These are phyloP conservation scores for Diplogasteroides magnus DNA, from an alignment of 1,140 invertebrate species.

Conservation along the genomic window DNA sequence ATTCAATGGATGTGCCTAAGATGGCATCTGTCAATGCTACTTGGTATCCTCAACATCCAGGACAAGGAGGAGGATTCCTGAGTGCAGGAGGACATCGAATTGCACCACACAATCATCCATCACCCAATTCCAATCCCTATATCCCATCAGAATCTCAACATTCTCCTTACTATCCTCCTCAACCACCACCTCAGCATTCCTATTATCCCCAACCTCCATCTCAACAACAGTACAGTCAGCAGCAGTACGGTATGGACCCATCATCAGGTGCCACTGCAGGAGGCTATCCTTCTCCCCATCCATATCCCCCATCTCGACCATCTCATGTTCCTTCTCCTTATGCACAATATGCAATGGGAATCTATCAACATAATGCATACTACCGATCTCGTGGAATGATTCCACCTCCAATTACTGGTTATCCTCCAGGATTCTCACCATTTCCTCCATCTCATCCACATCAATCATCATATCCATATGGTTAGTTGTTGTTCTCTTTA, in stretches of 20 bases:
- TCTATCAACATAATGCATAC: not conserved
- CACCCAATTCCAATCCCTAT: too few species aligned
- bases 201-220: not conserved
- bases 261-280: not conserved
- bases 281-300: too few species aligned
- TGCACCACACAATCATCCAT: too few species aligned
- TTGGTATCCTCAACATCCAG: conserved; percentile 17
- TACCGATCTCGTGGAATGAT: not conserved
- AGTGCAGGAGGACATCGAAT: too few species aligned
- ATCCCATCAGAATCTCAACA: not conserved
- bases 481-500: too few species aligned
- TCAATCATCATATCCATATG: too few species aligned
- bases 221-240: not conserved
- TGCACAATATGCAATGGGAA: not conserved
- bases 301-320: not conserved
- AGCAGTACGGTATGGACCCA: not conserved
- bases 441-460: not conserved
- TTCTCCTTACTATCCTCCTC: not conserved
- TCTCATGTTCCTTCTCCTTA: not conserved
- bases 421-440: not conserved
- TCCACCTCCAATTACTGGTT: not conserved
- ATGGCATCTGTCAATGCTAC: conserved; percentile 5
- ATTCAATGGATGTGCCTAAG: not conserved
- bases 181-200: not conserved
- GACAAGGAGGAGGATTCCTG: conserved; percentile 5